These are phyloP conservation scores for Diprion similis DNA, from an alignment of 1,140 invertebrate species.

Conservation along the genomic window DNA sequence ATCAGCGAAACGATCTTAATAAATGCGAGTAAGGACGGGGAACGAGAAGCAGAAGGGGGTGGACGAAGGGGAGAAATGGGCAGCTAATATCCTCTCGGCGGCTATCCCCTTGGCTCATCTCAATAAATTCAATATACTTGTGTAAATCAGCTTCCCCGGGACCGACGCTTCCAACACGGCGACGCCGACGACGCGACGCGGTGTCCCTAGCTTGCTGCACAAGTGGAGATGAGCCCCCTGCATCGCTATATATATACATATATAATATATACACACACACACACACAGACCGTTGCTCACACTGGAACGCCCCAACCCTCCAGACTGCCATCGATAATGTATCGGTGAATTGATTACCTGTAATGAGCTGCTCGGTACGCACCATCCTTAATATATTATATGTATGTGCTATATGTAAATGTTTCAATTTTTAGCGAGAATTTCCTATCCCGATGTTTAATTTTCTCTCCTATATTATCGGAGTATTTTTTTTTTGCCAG, in stretches of 20 bases:
- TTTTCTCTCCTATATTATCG: no score
- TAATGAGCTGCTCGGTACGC: constrained; percentile 45
- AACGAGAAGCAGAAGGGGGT: constrained; percentile 26
- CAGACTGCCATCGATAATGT: constrained; percentile 43
- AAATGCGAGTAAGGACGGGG: constrained; percentile 46
- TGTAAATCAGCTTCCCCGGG: constrained; percentile 52
- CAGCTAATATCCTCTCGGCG: constrained; percentile 63
- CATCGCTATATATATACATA: neutral
- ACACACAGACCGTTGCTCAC: constrained; percentile 9
- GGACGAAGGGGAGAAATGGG: constrained; percentile 49
- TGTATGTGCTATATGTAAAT: no score
- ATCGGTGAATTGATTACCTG: constrained; percentile 55
- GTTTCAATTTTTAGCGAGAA: no score
- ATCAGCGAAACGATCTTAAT: constrained; percentile 59
- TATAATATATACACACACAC: neutral
- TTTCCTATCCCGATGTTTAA: no score
- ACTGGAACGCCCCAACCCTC: constrained; percentile 2
- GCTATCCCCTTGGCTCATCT: constrained; percentile 62
- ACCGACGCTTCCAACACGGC: constrained; percentile 10
- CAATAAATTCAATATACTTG: constrained; percentile 66
- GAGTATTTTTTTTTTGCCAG: no score
- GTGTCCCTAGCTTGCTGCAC: neutral
- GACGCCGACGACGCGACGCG: constrained; percentile 17
- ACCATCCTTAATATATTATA: neutral
- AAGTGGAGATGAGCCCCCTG: constrained; percentile 48